Evolutionary conservation across 2,888 invertebrate species (phyloP).

Genomic region (Polylopha cassiicola): DNA sequence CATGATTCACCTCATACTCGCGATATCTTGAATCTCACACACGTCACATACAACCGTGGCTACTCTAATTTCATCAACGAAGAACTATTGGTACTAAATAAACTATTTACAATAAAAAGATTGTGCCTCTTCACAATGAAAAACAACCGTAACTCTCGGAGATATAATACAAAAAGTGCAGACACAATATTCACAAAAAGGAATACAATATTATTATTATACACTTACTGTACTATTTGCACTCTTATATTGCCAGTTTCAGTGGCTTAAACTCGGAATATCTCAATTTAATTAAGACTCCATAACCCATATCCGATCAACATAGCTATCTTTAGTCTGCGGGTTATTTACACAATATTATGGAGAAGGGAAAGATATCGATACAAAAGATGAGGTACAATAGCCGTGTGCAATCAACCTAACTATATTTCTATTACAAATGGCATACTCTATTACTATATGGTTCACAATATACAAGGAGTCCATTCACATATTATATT

Average conservation of each 20-base stretch:
- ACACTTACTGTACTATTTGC: constrained; percentile 72
- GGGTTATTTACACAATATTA: constrained; percentile 60
- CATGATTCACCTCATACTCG: constrained; percentile 25
- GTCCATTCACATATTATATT: constrained; percentile 36
- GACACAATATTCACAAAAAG: constrained; percentile 71
- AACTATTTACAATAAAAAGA: constrained; percentile 72
- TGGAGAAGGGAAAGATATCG: constrained; percentile 58
- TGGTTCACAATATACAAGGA: constrained; percentile 44
- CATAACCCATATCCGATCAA: constrained; percentile 63
- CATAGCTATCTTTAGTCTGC: constrained; percentile 51
- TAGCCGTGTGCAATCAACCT: constrained; percentile 20
- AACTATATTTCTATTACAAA: constrained; percentile 37
- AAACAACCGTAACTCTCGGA: constrained; percentile 58
- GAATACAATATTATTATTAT: constrained; percentile 62
- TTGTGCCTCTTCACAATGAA: constrained; percentile 70
- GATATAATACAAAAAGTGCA: constrained; percentile 70
- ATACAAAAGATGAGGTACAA: constrained; percentile 52
- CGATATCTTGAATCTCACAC: too few relatives aligned
- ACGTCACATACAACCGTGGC: constrained; percentile 33
- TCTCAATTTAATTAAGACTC: constrained; percentile 74
- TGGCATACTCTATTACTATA: constrained; percentile 42
- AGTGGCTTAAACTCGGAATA: constrained; percentile 74
- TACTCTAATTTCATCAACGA: constrained; percentile 53
- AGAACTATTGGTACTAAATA: constrained; percentile 62
- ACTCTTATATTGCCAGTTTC: constrained; percentile 72